Conservation (phyloP, 2,113 vertebrate genomes). For the Motacilla tschutschensis region DNA sequence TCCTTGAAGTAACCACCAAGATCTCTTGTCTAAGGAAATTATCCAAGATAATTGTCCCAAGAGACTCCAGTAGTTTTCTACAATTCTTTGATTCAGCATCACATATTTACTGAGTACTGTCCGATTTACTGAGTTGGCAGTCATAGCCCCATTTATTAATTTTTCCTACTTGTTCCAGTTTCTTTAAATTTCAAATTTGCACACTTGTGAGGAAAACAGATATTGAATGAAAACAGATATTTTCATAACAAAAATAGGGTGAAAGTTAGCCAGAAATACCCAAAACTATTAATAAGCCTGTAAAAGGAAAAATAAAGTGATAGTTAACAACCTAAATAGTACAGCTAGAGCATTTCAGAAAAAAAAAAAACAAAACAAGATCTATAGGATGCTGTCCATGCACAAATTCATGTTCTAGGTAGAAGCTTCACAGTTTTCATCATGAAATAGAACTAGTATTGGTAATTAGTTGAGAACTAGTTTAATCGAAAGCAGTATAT, state of each 20-base stretch:
- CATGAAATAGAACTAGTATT: background rate
- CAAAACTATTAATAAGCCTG: background rate
- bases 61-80: background rate
- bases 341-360: background rate
- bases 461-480: background rate
- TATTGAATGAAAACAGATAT: background rate
- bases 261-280: background rate
- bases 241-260: background rate
- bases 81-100: background rate
- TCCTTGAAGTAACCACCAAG: background rate
- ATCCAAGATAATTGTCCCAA: background rate
- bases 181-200: background rate
- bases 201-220: background rate
- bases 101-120: background rate
- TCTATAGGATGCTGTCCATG: background rate
- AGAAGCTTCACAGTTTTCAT: background rate
- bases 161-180: background rate
- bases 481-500: background rate
- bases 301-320: background rate
- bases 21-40: background rate
- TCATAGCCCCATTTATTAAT: background rate
- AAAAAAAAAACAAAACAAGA: background rate
- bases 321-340: background rate
- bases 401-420: background rate
- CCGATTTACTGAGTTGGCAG: background rate